These are phyloP conservation scores for Heliconius sara DNA, from an alignment of 2,888 invertebrate genomes.

Conservation along the genomic window DNA sequence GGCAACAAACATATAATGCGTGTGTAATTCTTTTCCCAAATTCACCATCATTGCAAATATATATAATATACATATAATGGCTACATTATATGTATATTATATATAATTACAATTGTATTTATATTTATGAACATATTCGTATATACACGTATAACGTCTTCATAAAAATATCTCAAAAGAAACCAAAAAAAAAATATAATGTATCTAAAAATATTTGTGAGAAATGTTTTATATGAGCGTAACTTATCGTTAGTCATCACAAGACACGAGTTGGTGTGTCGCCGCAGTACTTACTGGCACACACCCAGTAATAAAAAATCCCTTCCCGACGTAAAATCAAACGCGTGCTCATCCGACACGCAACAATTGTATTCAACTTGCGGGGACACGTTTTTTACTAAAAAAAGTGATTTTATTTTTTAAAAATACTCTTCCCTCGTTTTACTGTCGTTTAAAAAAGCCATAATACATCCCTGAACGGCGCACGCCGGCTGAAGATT, in stretches of 20 bases:
- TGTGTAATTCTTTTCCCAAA: neutral
- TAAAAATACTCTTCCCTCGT: constrained; percentile 76
- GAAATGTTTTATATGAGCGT: neutral
- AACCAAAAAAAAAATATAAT: neutral
- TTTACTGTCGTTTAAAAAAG: constrained; percentile 78
- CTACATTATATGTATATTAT: neutral
- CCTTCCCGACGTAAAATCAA: constrained; percentile 77
- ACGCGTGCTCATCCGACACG: constrained; percentile 84
- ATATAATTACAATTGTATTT: neutral
- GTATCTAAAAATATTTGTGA: neutral
- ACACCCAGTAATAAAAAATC: constrained; percentile 80
- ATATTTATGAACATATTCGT: neutral
- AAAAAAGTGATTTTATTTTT: constrained; percentile 80
- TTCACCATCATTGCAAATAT: neutral
- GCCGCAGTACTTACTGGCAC: constrained; percentile 59
- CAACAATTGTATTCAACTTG: constrained; percentile 81
- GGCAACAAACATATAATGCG: neutral
- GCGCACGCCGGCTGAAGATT: constrained; percentile 83
- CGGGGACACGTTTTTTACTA: constrained; percentile 78
- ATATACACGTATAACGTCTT: neutral
- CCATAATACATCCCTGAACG: constrained; percentile 75
- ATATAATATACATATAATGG: too few relatives aligned
- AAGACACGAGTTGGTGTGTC: constrained; percentile 42
- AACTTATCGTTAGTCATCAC: constrained; percentile 39
- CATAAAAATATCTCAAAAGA: neutral